Base-by-base conservation (phyloP, 2,888 invertebrate genomes). In the Cacoxenus indagator region DNA sequence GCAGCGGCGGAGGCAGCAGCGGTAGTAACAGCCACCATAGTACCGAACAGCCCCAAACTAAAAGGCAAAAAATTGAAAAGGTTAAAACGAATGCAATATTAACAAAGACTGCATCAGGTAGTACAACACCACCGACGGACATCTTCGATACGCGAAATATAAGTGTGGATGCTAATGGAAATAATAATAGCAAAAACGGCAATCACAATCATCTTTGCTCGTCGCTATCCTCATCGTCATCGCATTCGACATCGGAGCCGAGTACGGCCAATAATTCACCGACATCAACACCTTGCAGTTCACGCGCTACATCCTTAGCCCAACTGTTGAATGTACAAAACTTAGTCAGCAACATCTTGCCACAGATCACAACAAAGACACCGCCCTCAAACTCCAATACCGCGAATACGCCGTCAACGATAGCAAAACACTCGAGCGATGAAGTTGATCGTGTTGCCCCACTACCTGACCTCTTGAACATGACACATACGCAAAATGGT, bases 31-130 rank as follows among this genome's bases (percentile, higher is more conserved):
- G 45, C 62, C 17, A 31, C 17, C 17, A 51, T 51, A 51, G 51
- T 8, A 92, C 92, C 78, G 93, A 94, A 89, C 95, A 95, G 89
- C 95, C 95, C 76, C 93, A 93, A 80, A 95, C 94, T 87, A 95
- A 95, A 90, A 93, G 95, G 86, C 92, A 93, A 86, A 91, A 94
- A 84, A 92, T 94, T 77, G 92, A 92, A 70, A 85, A 78, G 73
- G 68, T 74, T 17, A 76, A 75, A 74, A 55, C 74, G 70, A 68
- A 24, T 31, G 54, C n/a, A 71, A 67, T 66, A 75, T 65, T 72
- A 65, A 17, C 61, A 46, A 74, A 74, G 59, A 57, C 59, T 67
- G 67, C 67, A 31, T 73, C 77, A 11, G 51, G 70, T 22, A 51
- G 22, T 17, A 17, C 17, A 43, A 68, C 76, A 2, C 73, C 76